Evolutionary conservation across 2,113 vertebrate genomes (phyloP).

Genomic region (Ovis aries): DNA sequence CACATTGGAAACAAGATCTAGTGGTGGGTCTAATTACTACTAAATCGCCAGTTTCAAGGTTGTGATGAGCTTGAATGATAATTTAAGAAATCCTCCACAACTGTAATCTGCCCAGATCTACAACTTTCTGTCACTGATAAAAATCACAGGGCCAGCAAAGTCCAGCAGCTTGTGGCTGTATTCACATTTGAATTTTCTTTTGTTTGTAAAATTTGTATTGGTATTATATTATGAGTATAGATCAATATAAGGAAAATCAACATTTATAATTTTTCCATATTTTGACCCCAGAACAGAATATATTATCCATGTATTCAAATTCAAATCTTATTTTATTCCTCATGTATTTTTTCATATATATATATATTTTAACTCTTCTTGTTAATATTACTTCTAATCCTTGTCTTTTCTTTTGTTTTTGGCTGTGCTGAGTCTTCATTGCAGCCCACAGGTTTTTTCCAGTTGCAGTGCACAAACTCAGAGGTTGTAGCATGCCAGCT

Average conservation of each 20-base stretch:
- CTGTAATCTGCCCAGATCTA: background rate
- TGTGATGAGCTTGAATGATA: background rate
- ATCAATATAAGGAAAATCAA: background rate
- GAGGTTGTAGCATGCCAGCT: background rate
- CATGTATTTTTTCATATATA: background rate
- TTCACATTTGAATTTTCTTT: background rate
- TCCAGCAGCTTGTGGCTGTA: background rate
- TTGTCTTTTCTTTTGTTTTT: background rate
- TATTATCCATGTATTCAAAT: background rate
- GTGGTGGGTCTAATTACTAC: background rate
- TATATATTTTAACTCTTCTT: background rate
- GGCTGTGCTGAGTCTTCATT: background rate
- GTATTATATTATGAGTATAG: background rate
- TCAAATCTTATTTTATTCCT: background rate
- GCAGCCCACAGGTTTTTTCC: background rate
- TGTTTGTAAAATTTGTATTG: background rate
- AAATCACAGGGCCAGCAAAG: background rate
- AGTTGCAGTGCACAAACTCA: background rate
- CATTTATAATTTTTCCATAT: background rate
- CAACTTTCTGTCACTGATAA: background rate
- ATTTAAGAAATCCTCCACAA: background rate
- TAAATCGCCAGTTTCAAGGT: background rate
- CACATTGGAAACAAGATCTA: background rate
- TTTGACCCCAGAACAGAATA: background rate
- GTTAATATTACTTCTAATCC: background rate